A percentile compares a stretch with the other conserved stretches of the same genome.
phyloP scores from a whole-genome alignment of 2,113 vertebrate genomes.

The Gobio gobio region DNA sequence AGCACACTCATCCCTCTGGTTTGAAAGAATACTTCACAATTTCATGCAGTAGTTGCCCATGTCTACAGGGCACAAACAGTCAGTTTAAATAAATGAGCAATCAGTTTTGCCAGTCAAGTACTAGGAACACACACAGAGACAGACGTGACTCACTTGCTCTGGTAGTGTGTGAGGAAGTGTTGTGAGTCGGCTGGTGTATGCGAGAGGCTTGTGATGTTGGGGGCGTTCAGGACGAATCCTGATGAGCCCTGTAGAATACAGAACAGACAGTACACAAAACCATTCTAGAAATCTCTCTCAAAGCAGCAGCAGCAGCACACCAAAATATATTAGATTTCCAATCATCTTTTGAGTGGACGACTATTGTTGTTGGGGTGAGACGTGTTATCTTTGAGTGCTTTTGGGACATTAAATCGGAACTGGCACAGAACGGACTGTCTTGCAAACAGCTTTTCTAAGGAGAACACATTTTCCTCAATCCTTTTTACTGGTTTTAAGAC shows the following conservation, averaged over 20 bases:
- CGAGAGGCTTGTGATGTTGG: slow-evolving; percentile 50
- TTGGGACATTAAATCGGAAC: not conserved
- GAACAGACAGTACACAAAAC: slow-evolving; percentile 26
- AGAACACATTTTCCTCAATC: not conserved
- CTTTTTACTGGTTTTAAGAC: not conserved
- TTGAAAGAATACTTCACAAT: not conserved
- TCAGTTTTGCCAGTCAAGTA: not conserved
- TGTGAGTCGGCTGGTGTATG: slow-evolving; percentile 48
- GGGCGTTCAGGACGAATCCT: slow-evolving; percentile 60
- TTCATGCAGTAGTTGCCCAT: not conserved
- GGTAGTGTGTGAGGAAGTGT: slow-evolving; percentile 65
- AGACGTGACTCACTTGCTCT: slow-evolving; percentile 60
- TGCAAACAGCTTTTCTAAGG: not conserved
- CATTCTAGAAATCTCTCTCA: slow-evolving; percentile 27
- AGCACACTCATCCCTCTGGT: not conserved
- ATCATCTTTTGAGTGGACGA: not conserved
- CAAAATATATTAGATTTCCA: slow-evolving; percentile 2
- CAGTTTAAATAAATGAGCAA: slow-evolving; percentile 29
- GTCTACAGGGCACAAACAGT: not conserved
- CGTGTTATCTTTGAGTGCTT: not conserved
- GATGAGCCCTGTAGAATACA: slow-evolving; percentile 62
- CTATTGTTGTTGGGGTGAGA: slow-evolving; percentile 4
- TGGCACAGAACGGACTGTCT: slow-evolving; percentile 2
- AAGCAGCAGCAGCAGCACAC: slow-evolving; percentile 1
- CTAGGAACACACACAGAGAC: slow-evolving; percentile 11